These are phyloP conservation scores for Furnarius figulus DNA, from an alignment of 2,113 vertebrate genomes.

Conservation along the genomic window DNA sequence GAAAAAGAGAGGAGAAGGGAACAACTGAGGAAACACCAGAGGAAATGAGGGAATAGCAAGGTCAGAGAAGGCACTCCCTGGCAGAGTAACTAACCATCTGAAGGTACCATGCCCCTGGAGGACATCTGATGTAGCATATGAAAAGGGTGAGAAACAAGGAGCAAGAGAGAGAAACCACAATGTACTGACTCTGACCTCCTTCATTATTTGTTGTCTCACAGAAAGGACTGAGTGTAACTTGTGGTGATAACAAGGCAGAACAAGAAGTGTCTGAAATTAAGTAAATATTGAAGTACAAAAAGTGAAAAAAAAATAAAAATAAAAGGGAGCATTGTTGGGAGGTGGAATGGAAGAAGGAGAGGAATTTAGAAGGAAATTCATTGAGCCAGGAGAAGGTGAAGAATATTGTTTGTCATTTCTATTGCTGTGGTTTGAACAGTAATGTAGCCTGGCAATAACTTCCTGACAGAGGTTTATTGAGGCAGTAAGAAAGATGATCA, in stretches of 20 bases:
- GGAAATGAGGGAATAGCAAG: background rate
- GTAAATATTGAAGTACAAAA: background rate
- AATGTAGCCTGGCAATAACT: background rate
- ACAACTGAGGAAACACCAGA: background rate
- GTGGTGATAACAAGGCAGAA: background rate
- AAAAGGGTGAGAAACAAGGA: background rate
- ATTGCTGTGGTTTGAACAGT: background rate
- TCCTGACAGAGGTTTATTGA: background rate
- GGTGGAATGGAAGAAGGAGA: background rate
- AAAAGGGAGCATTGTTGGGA: fast-evolving
- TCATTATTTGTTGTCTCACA: background rate
- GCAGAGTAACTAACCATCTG: background rate
- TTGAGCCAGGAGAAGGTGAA: background rate
- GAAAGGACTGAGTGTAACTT: background rate
- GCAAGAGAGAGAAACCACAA: background rate
- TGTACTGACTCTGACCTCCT: background rate
- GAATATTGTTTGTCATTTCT: background rate
- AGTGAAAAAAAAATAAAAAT: background rate
- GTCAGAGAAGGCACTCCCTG: background rate
- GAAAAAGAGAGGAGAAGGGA: background rate
- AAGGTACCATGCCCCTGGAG: background rate
- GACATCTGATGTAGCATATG: background rate
- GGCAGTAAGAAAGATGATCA: background rate
- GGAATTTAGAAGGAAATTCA: background rate
- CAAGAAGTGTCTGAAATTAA: background rate